A percentile compares a stretch with the other conserved stretches of the same genome.
Evolutionary conservation across 2,888 invertebrate species (phyloP).

Genomic region (Diaperis boleti): DNA sequence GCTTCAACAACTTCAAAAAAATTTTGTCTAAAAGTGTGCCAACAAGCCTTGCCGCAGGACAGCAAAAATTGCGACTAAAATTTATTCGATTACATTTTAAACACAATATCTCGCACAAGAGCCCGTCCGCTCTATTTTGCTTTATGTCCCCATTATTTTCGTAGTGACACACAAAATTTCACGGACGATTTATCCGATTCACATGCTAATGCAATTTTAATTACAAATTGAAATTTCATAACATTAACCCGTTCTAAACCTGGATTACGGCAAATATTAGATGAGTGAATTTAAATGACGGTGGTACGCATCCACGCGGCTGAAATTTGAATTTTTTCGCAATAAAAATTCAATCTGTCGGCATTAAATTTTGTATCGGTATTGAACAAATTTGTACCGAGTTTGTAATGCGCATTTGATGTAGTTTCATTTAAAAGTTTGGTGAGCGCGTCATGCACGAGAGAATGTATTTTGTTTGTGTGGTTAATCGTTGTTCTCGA

Average conservation of each 20-base stretch:
- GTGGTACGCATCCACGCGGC: constrained; percentile 8
- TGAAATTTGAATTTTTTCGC: constrained; percentile 40
- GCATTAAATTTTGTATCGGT: constrained; percentile 21
- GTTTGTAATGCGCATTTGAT: constrained; percentile 38
- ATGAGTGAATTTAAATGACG: constrained; percentile 46
- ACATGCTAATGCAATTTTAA: constrained; percentile 44
- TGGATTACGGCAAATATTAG: constrained; percentile 49
- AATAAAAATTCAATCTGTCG: constrained; percentile 40
- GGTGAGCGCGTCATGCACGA: constrained; percentile 6
- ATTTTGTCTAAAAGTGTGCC: too few relatives aligned
- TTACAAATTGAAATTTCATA: constrained; percentile 53
- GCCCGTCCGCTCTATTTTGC: too few relatives aligned
- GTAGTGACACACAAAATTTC: constrained; percentile 13
- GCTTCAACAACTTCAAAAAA: too few relatives aligned
- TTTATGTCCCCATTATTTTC: constrained; percentile 2
- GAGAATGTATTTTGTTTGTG: too few relatives aligned
- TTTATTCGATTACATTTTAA: too few relatives aligned
- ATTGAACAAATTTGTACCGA: constrained; percentile 13
- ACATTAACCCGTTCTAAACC: constrained; percentile 48
- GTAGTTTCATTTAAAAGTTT: constrained; percentile 16
- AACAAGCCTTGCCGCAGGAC: too few relatives aligned
- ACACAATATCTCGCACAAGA: too few relatives aligned
- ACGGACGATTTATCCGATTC: constrained; percentile 3
- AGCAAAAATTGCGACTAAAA: too few relatives aligned
- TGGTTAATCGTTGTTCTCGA: too few relatives aligned